These are phyloP conservation scores for Pollenia labialis DNA, from an alignment of 2,888 invertebrate species.

Conservation along the genomic window DNA sequence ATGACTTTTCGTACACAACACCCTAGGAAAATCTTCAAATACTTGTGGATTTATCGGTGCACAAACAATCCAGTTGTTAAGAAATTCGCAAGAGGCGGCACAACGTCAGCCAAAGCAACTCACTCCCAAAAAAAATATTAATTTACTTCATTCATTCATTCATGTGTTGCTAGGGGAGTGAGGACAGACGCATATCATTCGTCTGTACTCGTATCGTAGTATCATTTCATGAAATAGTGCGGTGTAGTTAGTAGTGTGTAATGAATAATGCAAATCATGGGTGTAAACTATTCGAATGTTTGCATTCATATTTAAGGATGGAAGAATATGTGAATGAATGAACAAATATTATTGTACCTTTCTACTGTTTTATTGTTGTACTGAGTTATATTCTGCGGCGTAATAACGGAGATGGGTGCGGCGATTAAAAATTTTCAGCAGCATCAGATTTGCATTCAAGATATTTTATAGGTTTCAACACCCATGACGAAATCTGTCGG, in stretches of 20 bases:
- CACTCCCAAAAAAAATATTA: constrained; percentile 29
- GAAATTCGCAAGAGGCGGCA: constrained; percentile 59
- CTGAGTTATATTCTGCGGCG: constrained; percentile 48
- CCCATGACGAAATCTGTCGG: constrained; percentile 52
- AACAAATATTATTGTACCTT: constrained; percentile 19
- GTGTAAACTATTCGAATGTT: constrained; percentile 38
- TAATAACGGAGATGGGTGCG: constrained; percentile 54
- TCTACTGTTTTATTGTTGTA: background rate
- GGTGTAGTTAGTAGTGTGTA: constrained; percentile 25
- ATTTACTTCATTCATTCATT: constrained; percentile 8
- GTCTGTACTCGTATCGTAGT: background rate
- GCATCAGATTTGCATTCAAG: constrained; percentile 39
- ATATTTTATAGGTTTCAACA: constrained; percentile 57
- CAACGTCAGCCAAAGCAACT: constrained; percentile 54
- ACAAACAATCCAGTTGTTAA: constrained; percentile 33
- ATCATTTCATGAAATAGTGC: background rate
- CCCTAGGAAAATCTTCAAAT: constrained; percentile 17
- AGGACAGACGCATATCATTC: constrained; percentile 19
- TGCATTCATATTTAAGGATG: background rate
- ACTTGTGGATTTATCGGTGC: constrained; percentile 17
- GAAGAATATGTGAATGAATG: constrained; percentile 8
- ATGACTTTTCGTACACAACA: constrained; percentile 46
- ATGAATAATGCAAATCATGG: constrained; percentile 69
- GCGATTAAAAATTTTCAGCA: constrained; percentile 48
- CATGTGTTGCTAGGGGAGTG: constrained; percentile 2